Base-by-base conservation (phyloP, 2,113 vertebrate genomes). In the Protobothrops mucrosquamatus region DNA sequence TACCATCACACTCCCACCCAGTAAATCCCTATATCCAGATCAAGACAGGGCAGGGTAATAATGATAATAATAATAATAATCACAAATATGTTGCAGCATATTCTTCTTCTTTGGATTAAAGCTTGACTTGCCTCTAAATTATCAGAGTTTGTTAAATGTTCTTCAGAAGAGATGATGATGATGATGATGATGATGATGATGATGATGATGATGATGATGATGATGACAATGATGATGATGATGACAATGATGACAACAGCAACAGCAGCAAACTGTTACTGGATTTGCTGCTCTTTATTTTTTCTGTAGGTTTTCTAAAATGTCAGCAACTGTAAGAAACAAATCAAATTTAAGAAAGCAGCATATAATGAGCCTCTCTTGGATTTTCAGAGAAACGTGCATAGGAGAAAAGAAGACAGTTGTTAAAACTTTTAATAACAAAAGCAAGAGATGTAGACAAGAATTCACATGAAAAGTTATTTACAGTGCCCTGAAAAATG, bases 391-490 rank as follows among this genome's bases (percentile, higher is more conserved):
- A 55, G 54, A 55, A 55, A 88, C 11, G n/a, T 88, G 54, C 87
- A 88, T 88, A 34, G 11, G 52, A 22, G 10, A 88, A 55, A 88
- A 88, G 54, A 34, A 88, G 18, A 88, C 23, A 88, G 9, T 34
- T 88, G 54, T 56, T 57, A 89, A 89, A 89, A 89, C 87, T 89
- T 89, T 88, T 88, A 89, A 89, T 57, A 89, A 57, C 87, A 56
- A 88, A 88, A 57, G 43, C 87, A 57, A 55, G 87, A 57, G 20
- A 57, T 57, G n/a, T 34, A 56, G 55, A 56, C 87, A 89, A 57
- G 87, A 89, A 56, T 39, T 34, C 54, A 23, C 87, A 89, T 57
- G 87, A 57, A 87, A 87, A 89, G n/a, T 56, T 57, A 89, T 55
- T 89, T 57, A 34, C 52, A 54, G n/a, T 39, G n/a, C n/a, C 54